Percentiles rank a stretch among this genome's conserved stretches.
phyloP scores from a whole-genome alignment of 2,888 invertebrate genomes.

The Busseola fusca region DNA sequence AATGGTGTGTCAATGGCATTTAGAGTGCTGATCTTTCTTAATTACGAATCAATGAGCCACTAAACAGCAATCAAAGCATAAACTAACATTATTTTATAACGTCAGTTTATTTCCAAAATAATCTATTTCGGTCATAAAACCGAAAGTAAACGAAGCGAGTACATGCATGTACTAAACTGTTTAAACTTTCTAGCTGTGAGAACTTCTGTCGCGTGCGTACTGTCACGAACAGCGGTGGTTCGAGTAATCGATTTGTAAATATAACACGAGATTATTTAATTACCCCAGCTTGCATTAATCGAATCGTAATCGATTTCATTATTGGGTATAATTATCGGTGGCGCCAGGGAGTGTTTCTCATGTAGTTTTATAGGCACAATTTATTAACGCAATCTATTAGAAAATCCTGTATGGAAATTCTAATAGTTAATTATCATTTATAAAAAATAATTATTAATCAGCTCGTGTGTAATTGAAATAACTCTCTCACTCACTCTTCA shows the following conservation, averaged over 20 bases:
- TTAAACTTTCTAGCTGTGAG: slow-evolving; percentile 49
- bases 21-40: slow-evolving; percentile 14
- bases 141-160: slow-evolving; percentile 37
- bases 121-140: slow-evolving; percentile 30
- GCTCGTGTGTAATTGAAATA: background rate
- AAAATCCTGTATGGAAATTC: too few relatives aligned
- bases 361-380: slow-evolving; percentile 15
- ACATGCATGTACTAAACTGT: slow-evolving; percentile 46
- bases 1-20: too few relatives aligned
- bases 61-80: slow-evolving; percentile 20
- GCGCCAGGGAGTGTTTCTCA: slow-evolving; percentile 35
- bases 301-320: slow-evolving; percentile 42
- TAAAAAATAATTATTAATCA: background rate
- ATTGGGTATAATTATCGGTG: slow-evolving; percentile 34
- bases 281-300: slow-evolving; percentile 25
- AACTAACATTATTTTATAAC: slow-evolving; percentile 10
- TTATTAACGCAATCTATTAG: slow-evolving; percentile 1
- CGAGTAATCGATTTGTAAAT: slow-evolving; percentile 40
- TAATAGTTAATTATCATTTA: background rate
- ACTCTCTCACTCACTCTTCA: background rate
- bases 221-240: slow-evolving; percentile 43
- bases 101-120: slow-evolving; percentile 23
- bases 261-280: slow-evolving; percentile 38
- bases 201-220: slow-evolving; percentile 50
- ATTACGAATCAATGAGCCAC: slow-evolving; percentile 6